These are phyloP conservation scores for Drosophila sordidula DNA, from an alignment of 2,888 invertebrate genomes.

Conservation along the genomic window DNA sequence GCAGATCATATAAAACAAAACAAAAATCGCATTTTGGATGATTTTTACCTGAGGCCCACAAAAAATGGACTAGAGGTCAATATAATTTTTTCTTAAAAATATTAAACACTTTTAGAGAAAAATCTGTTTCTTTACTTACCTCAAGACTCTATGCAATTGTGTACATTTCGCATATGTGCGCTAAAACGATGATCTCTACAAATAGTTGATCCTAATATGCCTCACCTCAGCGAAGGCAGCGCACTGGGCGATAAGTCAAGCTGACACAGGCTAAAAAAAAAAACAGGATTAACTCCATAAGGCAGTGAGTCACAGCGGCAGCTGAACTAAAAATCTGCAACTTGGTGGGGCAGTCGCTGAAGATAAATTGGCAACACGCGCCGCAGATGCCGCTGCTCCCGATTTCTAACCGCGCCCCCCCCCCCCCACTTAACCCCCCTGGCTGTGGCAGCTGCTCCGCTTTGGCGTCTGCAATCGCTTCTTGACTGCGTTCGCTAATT, in stretches of 20 bases:
- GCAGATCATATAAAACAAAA: too few relatives aligned
- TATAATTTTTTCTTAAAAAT: too few relatives aligned
- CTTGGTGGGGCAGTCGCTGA: slow-evolving; percentile 49
- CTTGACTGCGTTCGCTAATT: slow-evolving; percentile 54
- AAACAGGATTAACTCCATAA: slow-evolving; percentile 66
- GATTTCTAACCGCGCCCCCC: slow-evolving; percentile 1
- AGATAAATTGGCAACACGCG: slow-evolving; percentile 79
- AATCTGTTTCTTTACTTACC: background rate
- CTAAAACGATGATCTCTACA: background rate
- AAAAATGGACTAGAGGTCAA: too few relatives aligned
- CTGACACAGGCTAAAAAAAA: slow-evolving; percentile 17
- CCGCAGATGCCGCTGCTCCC: slow-evolving; percentile 49
- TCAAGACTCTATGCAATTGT: background rate
- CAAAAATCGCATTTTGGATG: too few relatives aligned
- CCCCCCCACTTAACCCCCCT: too few relatives aligned
- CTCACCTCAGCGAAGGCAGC: slow-evolving; percentile 9
- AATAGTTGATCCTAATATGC: slow-evolving; percentile 14
- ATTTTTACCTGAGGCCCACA: too few relatives aligned
- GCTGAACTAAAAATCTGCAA: slow-evolving; percentile 60
- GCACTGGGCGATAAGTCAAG: slow-evolving; percentile 42
- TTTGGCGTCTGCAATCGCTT: slow-evolving; percentile 26
- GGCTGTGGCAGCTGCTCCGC: slow-evolving; percentile 32
- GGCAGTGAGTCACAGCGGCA: slow-evolving; percentile 62
- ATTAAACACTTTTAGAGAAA: too few relatives aligned
- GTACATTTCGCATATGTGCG: background rate